Percentiles rank a stretch among this genome's conserved stretches.
These are phyloP conservation scores for Pipistrellus nathusii DNA, from an alignment of 2,797 vertebrate genomes.

Conservation along the genomic window DNA sequence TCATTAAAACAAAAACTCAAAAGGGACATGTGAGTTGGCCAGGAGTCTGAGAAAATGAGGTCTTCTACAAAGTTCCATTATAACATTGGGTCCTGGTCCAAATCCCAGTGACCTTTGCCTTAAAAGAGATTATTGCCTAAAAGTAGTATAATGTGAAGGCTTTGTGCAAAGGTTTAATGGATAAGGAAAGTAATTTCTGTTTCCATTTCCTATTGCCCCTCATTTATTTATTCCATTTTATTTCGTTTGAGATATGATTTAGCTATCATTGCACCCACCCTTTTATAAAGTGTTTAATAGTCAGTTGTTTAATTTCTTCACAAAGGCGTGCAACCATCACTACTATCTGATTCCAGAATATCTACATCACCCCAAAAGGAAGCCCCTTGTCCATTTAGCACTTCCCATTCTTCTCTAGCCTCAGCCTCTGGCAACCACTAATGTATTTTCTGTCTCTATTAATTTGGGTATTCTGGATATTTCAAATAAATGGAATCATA, in stretches of 20 bases:
- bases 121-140: not conserved
- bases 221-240: not conserved
- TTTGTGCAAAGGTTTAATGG: not conserved
- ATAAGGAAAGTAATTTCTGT: not conserved
- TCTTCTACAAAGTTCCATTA: not conserved
- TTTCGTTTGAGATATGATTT: not conserved
- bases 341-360: not conserved
- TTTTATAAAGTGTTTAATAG: too few relatives aligned
- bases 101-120: conserved; percentile 33
- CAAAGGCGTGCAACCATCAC: too few relatives aligned
- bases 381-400: not conserved
- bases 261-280: too few relatives aligned
- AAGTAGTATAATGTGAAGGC: not conserved
- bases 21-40: not conserved
- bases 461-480: not conserved
- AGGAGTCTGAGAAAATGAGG: not conserved
- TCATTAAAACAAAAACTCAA: conserved; percentile 25
- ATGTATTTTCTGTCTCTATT: not conserved
- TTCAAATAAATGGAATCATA: fast-evolving
- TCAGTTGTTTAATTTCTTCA: too few relatives aligned
- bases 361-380: not conserved
- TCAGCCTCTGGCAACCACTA: not conserved
- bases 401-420: fast-evolving
- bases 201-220: not conserved
- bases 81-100: not conserved